Percentiles rank a stretch among this genome's conserved stretches.
These are phyloP conservation scores for Sceloporus undulatus DNA, from an alignment of 2,113 vertebrate genomes.

Conservation along the genomic window DNA sequence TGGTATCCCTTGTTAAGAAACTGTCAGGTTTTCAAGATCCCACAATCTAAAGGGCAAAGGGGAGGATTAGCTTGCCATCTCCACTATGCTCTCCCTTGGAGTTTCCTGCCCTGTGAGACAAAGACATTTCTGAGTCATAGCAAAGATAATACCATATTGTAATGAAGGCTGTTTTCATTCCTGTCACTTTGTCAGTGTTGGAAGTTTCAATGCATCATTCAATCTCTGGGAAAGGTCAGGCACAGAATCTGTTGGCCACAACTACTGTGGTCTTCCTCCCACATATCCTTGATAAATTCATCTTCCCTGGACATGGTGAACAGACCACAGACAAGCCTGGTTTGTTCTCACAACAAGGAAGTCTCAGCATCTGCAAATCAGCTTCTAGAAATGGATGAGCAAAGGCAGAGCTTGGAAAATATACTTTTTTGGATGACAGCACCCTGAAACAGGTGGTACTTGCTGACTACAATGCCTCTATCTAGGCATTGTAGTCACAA, in stretches of 20 bases:
- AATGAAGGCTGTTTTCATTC: conserved; percentile 57
- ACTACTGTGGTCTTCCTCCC: conserved; percentile 10
- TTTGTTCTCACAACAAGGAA: conserved; percentile 32
- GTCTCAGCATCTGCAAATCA: neutral
- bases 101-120: conserved; percentile 28
- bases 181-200: conserved; percentile 51
- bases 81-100: neutral
- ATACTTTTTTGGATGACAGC: neutral
- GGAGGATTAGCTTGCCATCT: neutral
- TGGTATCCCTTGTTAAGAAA: neutral
- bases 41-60: neutral
- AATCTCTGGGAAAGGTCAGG: conserved; percentile 52
- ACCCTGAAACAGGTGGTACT: neutral
- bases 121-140: conserved; percentile 49
- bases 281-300: neutral
- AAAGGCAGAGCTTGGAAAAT: neutral
- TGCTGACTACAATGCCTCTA: neutral
- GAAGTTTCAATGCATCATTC: conserved; percentile 30
- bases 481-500: neutral
- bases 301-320: neutral
- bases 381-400: neutral
- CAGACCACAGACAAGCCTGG: neutral
- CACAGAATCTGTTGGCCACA: neutral
- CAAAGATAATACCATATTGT: conserved; percentile 28
- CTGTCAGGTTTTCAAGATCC: neutral